phyloP scores from a whole-genome alignment of 2,113 vertebrate species.

The Zapus hudsonius region DNA sequence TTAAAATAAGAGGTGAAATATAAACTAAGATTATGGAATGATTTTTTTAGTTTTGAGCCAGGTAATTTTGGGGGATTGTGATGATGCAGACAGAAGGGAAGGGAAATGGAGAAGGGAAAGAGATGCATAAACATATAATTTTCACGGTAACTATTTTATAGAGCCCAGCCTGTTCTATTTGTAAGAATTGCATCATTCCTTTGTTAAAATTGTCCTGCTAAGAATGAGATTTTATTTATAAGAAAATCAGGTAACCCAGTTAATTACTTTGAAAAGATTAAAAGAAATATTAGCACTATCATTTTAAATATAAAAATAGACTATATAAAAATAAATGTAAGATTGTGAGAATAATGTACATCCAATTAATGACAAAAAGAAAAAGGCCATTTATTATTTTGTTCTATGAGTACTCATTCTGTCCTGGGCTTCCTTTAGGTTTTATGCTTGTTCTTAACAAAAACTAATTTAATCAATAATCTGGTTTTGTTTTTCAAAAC shows the following conservation, averaged over 20 bases:
- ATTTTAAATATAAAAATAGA: constrained; percentile 10
- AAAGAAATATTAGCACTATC: not conserved
- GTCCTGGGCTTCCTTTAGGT: not conserved
- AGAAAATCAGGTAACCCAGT: not conserved
- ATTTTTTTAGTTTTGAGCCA: not conserved
- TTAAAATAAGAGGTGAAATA: not conserved
- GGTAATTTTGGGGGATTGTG: not conserved
- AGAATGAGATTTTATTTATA: not conserved
- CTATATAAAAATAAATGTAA: not conserved
- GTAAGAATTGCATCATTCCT: constrained; percentile 31
- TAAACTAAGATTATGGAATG: not conserved
- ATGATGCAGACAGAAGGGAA: not conserved
- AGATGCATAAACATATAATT: not conserved
- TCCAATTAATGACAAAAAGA: not conserved
- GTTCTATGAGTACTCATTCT: not conserved
- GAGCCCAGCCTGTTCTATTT: not conserved
- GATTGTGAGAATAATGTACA: not conserved
- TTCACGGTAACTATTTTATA: not conserved
- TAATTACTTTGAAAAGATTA: not conserved
- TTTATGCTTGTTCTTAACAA: not conserved
- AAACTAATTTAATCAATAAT: not conserved
- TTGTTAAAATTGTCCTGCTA: constrained; percentile 37
- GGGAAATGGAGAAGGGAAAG: not conserved
- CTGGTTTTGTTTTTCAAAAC: constrained; percentile 20
- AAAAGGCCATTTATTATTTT: not conserved